Conservation (phyloP, 2,113 vertebrate species). For the Sus scrofa region T2T-Sscrofa CM000819.6:142554501-142555000, state of each 20-base stretch:
- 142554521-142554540: neutral
- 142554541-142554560: neutral
- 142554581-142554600: neutral
- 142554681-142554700: neutral
- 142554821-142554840: neutral
- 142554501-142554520: neutral
- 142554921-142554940: neutral
- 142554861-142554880: neutral
- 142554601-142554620: neutral
- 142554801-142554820: neutral
- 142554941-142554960: neutral
- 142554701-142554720: neutral
- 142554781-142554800: neutral
- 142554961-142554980: neutral
- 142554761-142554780: slow-evolving; percentile 19
- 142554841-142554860: neutral
- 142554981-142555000: neutral
- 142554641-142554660: neutral
- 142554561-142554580: neutral
- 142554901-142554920: neutral
- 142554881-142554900: no score
- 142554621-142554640: neutral
- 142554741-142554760: neutral
- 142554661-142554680: neutral
- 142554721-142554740: neutral